Base-by-base conservation (phyloP, 2,113 vertebrate species). In the Camelus dromedarius region DNA sequence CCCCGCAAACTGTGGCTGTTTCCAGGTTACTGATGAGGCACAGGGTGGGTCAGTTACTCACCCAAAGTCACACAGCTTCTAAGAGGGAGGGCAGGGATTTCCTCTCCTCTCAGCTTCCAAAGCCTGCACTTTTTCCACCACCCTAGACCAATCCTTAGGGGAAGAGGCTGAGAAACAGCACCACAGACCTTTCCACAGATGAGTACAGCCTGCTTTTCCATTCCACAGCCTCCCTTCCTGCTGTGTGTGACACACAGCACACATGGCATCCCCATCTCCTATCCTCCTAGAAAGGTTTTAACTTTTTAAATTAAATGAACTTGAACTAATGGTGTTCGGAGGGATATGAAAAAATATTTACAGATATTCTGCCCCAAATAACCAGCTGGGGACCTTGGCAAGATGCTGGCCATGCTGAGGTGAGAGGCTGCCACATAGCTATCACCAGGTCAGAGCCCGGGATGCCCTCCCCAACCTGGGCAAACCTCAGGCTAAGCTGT, bases 321-420 rank as follows among this genome's bases (percentile, higher is more conserved):
- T 64, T 91, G 83, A 93, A 91, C 66, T 73, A 62, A 75, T 6
- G 69, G 32, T 67, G 18, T 96, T 83, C 72, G 48, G 54, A 95
- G 32, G 38, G 46, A 83, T 38, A 30, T 28, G 42, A 80, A 89
- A 56, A 95, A 86, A 66, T 26, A 64, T 35, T 90, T 58, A 70
- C 32, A 93, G 20, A 12, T n/a, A 13, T 95, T 26, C 67, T 87
- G 50, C 5, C 67, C 72, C 72, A 79, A 67, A 60, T 75, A 32
- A 76, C 26, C 16, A 42, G 24, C 32, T 50, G 50, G 67, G 22
- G 32, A 72, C 28, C 54, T 28, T n/a, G 35, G 89, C 64, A 84
- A 46, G 60, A 67, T 0, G 14, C n/a, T 16, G 77, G 38, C 66
- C 30, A 14, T 0, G 54, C 10, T 32, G 72, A 48, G 42, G 38